phyloP scores from a whole-genome alignment of 2,888 invertebrate species.

The Luperina testacea region DNA sequence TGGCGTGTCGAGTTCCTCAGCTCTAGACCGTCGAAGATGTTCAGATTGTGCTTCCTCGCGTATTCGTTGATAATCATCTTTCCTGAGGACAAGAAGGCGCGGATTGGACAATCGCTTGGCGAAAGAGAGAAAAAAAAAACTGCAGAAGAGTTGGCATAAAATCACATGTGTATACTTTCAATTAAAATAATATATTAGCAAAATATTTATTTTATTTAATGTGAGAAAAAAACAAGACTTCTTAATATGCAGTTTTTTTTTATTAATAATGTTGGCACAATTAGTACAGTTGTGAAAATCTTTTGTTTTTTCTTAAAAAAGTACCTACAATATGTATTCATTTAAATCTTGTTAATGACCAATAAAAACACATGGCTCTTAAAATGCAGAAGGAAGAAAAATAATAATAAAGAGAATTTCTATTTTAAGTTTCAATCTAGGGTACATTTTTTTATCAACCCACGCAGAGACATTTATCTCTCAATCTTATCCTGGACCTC shows the following conservation, averaged over 20 bases:
- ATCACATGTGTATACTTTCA: background rate
- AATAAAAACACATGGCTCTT: background rate
- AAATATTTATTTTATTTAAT: background rate
- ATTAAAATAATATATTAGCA: background rate
- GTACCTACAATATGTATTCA: background rate
- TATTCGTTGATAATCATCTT: constrained; percentile 94
- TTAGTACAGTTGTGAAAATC: constrained; percentile 22
- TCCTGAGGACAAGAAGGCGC: constrained; percentile 89
- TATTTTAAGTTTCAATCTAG: too few species aligned
- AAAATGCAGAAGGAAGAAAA: background rate
- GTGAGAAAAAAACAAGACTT: background rate
- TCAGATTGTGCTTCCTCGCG: constrained; percentile 93
- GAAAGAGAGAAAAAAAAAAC: constrained; percentile 19
- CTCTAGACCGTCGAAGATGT: constrained; percentile 94
- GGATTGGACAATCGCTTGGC: constrained; percentile 66
- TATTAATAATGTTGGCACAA: background rate
- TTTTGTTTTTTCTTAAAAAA: background rate
- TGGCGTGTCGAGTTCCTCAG: constrained; percentile 94
- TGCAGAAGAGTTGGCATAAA: constrained; percentile 16
- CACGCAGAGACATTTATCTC: too few species aligned
- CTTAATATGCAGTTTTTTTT: constrained; percentile 34
- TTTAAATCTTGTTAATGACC: background rate
- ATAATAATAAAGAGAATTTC: background rate
- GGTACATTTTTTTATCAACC: too few species aligned
- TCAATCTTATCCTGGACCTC: too few species aligned